A percentile compares a stretch with the other conserved stretches of the same genome.
phyloP scores from a whole-genome alignment of 30 jellyfish, hydroid and myxozoan genomes.

The Aurelia sp. region DNA sequence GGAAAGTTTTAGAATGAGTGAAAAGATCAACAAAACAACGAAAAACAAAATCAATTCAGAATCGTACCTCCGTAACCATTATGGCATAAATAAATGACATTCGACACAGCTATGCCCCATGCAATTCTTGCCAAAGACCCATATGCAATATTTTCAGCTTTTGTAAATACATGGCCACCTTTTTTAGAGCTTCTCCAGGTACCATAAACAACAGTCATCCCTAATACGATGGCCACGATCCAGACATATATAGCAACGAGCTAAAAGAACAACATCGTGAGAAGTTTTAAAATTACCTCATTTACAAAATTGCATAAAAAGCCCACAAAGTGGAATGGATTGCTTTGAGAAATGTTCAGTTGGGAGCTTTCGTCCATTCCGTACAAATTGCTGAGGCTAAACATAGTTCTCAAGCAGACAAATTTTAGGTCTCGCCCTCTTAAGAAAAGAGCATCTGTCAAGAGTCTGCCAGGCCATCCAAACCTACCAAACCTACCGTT shows the following conservation, averaged over 20 bases:
- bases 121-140: conserved; percentile 79
- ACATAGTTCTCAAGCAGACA: too few species aligned
- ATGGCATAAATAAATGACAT: conserved; percentile 93
- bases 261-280: neutral
- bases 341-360: neutral
- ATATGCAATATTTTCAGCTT: conserved; percentile 75
- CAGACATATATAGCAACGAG: conserved; percentile 47
- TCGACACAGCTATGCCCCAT: conserved; percentile 86
- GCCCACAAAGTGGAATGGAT: too few species aligned
- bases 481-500: too few species aligned
- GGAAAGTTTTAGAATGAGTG: too few species aligned
- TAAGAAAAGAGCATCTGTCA: too few species aligned
- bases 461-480: too few species aligned
- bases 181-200: conserved; percentile 78
- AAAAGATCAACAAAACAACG: too few species aligned
- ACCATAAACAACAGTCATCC: conserved; percentile 81
- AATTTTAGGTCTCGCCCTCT: too few species aligned
- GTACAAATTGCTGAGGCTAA: neutral
- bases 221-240: conserved; percentile 76
- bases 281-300: neutral
- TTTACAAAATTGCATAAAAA: neutral
- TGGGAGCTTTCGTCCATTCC: neutral
- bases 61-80: conserved; percentile 80
- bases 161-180: conserved; percentile 50
- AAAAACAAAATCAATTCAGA: too few species aligned